Conservation (phyloP, 35 echinoderm and acorn worm species). For the Anneissia japonica region DNA sequence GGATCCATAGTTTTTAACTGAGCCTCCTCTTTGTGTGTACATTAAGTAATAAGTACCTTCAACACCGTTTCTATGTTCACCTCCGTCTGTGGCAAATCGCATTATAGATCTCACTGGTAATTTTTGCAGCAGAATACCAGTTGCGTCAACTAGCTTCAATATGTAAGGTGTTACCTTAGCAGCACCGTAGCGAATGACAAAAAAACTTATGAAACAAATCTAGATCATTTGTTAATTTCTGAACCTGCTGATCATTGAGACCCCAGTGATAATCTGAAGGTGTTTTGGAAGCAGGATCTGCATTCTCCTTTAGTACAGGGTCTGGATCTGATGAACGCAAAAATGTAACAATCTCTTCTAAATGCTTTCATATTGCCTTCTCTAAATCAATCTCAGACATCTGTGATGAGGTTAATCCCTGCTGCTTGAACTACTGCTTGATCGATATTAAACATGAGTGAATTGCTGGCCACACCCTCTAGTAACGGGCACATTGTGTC, state of each 20-base stretch:
- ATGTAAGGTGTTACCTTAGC: slow-evolving; percentile 31
- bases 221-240: background rate
- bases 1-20: background rate
- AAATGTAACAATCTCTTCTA: background rate
- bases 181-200: slow-evolving; percentile 11
- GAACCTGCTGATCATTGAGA: background rate
- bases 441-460: slow-evolving; percentile 13
- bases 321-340: background rate
- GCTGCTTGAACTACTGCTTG: background rate
- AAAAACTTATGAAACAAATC: slow-evolving; percentile 30
- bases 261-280: slow-evolving; percentile 18
- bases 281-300: background rate
- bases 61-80: slow-evolving; percentile 15
- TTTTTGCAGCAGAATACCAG: background rate
- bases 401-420: background rate
- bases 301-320: background rate
- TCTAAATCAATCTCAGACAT: slow-evolving; percentile 22
- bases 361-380: background rate
- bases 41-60: background rate
- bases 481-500: background rate
- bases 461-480: background rate
- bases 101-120: background rate
- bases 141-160: slow-evolving; percentile 5
- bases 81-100: slow-evolving; percentile 28
- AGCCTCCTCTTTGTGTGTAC: slow-evolving; percentile 20